Evolutionary conservation across 2,797 vertebrate genomes (phyloP).

Genomic region (Darevskia mixta): DNA sequence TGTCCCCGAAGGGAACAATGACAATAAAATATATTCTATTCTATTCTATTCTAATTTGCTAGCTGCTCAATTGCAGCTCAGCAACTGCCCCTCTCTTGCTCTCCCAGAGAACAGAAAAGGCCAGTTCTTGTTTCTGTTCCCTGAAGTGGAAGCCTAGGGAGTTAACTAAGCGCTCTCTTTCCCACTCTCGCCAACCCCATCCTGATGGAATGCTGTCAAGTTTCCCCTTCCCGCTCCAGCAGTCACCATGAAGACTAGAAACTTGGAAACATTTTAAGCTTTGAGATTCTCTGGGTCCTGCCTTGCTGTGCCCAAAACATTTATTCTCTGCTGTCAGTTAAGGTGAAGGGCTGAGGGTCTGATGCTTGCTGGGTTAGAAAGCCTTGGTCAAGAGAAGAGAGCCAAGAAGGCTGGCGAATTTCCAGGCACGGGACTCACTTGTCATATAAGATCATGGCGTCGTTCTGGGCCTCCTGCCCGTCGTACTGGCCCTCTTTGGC

Average conservation of each 20-base stretch:
- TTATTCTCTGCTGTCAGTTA: background rate
- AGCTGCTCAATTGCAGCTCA: too few species aligned
- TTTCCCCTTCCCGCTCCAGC: background rate
- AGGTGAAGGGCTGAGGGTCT: background rate
- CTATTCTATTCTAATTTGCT: too few species aligned
- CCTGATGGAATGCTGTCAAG: background rate
- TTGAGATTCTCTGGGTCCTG: background rate
- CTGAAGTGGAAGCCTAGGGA: background rate
- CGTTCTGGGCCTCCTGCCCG: conserved; percentile 97
- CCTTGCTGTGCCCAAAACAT: background rate
- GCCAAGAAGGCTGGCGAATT: accelerated
- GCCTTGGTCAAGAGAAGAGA: background rate
- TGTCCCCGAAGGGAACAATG: too few species aligned
- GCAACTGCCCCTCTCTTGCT: too few species aligned
- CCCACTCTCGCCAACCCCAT: background rate
- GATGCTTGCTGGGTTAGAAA: too few species aligned
- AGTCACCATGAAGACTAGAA: background rate
- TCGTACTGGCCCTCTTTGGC: conserved; percentile 98
- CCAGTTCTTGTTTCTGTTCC: background rate
- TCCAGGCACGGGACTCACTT: conserved; percentile 83
- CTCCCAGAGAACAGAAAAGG: too few species aligned
- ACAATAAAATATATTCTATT: too few species aligned
- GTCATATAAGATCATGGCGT: conserved; percentile 99
- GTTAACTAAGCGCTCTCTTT: background rate
- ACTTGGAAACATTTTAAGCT: background rate